phyloP scores from a whole-genome alignment of 53 echinoderm and acorn worm genomes.

The Paracentrotus lividus region DNA sequence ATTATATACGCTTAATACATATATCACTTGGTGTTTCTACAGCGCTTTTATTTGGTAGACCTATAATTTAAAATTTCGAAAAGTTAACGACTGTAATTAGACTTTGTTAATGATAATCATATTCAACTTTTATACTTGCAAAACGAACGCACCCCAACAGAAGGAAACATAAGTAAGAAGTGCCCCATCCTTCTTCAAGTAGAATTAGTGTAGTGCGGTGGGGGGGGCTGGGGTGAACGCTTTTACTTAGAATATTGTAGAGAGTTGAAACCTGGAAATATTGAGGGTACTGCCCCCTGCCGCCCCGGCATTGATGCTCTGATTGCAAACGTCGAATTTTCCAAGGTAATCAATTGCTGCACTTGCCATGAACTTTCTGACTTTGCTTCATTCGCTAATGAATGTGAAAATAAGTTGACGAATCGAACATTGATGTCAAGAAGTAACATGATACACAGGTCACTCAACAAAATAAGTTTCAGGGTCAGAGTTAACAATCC shows the following conservation, averaged over 20 bases:
- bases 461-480: background rate
- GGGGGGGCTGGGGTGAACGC: background rate
- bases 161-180: too few species aligned
- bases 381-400: background rate
- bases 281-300: background rate
- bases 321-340: background rate
- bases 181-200: background rate
- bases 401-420: background rate
- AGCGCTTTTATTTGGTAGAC: too few species aligned
- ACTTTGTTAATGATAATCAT: too few species aligned
- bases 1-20: too few species aligned
- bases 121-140: too few species aligned
- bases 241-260: background rate
- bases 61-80: too few species aligned
- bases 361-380: slow-evolving; percentile 33
- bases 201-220: background rate
- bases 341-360: background rate
- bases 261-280: background rate
- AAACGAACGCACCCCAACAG: too few species aligned
- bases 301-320: background rate
- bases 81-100: too few species aligned
- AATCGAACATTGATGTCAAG: background rate
- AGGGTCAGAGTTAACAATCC: background rate
- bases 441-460: background rate
- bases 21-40: too few species aligned